A percentile compares a stretch with the other conserved stretches of the same genome.
Conservation (phyloP, 2,888 invertebrate genomes). For the Harpagoxenus sublaevis region DNA sequence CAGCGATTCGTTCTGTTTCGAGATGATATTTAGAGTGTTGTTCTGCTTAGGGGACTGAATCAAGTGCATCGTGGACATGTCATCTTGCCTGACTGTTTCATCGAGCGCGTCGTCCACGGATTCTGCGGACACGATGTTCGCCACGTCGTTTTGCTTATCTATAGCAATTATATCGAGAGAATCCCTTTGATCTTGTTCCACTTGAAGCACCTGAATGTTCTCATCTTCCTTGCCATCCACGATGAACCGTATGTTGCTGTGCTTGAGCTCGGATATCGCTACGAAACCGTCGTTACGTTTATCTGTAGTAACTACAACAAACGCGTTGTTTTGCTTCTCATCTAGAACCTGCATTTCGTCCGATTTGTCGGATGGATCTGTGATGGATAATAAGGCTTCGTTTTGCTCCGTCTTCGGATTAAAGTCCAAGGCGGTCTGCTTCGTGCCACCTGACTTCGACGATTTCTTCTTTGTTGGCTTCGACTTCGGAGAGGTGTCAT, state of each 20-base stretch:
- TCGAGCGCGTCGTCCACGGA: constrained; percentile 63
- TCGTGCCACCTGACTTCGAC: constrained; percentile 29
- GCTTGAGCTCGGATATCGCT: constrained; percentile 71
- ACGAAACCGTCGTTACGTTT: constrained; percentile 66
- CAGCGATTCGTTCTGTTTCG: constrained; percentile 80
- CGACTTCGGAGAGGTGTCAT: constrained; percentile 72
- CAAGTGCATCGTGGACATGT: constrained; percentile 77
- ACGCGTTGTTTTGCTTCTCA: constrained; percentile 69
- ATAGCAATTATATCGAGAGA: constrained; percentile 70
- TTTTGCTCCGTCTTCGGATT: constrained; percentile 73
- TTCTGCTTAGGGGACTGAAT: constrained; percentile 75
- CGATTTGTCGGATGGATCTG: constrained; percentile 69
- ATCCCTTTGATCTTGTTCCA: constrained; percentile 58
- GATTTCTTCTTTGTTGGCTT: constrained; percentile 76
- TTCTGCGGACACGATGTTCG: constrained; percentile 60
- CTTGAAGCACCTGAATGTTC: constrained; percentile 64
- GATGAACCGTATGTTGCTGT: constrained; percentile 69
- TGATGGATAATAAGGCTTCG: constrained; percentile 76
- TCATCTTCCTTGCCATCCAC: constrained; percentile 65
- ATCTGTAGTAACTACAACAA: constrained; percentile 73
- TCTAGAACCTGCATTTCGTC: constrained; percentile 67
- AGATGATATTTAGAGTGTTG: constrained; percentile 82
- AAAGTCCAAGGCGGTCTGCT: constrained; percentile 55
- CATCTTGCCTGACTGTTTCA: constrained; percentile 63
- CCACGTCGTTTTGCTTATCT: constrained; percentile 64